phyloP scores from a whole-genome alignment of 2,113 vertebrate species.

The Rhinogobius similis region DNA sequence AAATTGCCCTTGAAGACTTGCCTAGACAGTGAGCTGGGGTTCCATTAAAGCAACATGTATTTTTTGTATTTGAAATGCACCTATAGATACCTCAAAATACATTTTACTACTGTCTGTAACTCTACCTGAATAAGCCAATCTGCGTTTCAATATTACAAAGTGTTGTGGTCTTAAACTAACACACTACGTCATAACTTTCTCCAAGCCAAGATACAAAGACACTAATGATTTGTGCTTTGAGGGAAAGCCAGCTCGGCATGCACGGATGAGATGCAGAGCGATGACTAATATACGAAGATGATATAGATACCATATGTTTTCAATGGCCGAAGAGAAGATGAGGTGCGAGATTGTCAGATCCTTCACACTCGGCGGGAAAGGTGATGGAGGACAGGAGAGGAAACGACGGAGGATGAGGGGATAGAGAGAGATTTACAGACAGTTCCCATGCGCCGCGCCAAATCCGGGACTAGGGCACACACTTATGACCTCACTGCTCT shows the following conservation, averaged over 20 bases:
- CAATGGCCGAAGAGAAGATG: conserved; percentile 55
- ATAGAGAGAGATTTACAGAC: conserved; percentile 59
- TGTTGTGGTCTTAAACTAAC: conserved; percentile 35
- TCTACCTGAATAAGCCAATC: neutral
- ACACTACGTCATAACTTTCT: conserved; percentile 37
- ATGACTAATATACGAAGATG: conserved; percentile 54
- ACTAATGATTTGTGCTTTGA: conserved; percentile 54
- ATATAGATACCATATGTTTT: conserved; percentile 71
- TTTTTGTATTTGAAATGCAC: conserved; percentile 39
- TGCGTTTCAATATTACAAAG: conserved; percentile 18
- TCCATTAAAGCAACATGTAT: conserved; percentile 31
- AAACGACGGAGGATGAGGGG: conserved; percentile 33
- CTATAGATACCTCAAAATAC: conserved; percentile 4
- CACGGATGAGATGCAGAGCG: conserved; percentile 41
- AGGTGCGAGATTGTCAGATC: conserved; percentile 60
- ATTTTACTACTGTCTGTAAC: neutral
- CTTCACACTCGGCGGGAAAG: conserved; percentile 36
- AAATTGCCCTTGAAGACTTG: conserved; percentile 55
- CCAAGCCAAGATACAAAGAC: conserved; percentile 40
- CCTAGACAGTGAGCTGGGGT: conserved; percentile 48
- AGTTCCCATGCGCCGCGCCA: conserved; percentile 73
- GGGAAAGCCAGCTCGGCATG: conserved; percentile 43
- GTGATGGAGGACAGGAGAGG: conserved; percentile 40
- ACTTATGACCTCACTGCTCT: conserved; percentile 71
- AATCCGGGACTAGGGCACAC: conserved; percentile 58